Conservation (phyloP, 2,888 invertebrate species). For the Mythimna pallens region DNA sequence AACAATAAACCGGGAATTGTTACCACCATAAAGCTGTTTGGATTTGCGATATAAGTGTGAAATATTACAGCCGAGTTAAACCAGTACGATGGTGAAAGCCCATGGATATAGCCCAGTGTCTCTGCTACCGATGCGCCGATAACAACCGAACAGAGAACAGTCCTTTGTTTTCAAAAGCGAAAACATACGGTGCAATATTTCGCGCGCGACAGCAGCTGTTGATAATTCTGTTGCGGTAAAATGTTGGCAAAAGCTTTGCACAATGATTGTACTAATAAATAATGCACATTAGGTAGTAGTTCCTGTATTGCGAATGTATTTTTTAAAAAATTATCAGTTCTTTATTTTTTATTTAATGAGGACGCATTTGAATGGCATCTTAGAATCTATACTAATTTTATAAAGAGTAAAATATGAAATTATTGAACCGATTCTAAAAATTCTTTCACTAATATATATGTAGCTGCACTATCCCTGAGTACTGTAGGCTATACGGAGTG, state of each 20-base stretch:
- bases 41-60: constrained; percentile 43
- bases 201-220: constrained; percentile 22
- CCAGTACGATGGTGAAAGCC: constrained; percentile 69
- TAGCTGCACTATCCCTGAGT: too few species aligned
- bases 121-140: constrained; percentile 69
- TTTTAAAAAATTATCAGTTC: not conserved
- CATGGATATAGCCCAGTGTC: constrained; percentile 65
- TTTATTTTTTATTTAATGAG: constrained; percentile 13
- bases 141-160: constrained; percentile 67
- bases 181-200: constrained; percentile 56
- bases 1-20: constrained; percentile 20
- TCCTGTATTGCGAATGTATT: not conserved
- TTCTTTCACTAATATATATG: too few species aligned
- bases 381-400: constrained; percentile 3
- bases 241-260: constrained; percentile 21
- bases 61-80: constrained; percentile 44
- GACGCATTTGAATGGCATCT: constrained; percentile 11
- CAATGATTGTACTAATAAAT: not conserved
- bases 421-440: too few species aligned
- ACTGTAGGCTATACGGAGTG: too few species aligned
- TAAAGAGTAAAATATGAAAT: too few species aligned
- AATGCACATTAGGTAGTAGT: not conserved
- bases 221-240: constrained; percentile 24
- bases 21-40: constrained; percentile 20
- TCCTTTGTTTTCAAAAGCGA: constrained; percentile 66